Evolutionary conservation across 2,888 invertebrate species (phyloP).

Genomic region (Pachycephus smyrnensis): DNA sequence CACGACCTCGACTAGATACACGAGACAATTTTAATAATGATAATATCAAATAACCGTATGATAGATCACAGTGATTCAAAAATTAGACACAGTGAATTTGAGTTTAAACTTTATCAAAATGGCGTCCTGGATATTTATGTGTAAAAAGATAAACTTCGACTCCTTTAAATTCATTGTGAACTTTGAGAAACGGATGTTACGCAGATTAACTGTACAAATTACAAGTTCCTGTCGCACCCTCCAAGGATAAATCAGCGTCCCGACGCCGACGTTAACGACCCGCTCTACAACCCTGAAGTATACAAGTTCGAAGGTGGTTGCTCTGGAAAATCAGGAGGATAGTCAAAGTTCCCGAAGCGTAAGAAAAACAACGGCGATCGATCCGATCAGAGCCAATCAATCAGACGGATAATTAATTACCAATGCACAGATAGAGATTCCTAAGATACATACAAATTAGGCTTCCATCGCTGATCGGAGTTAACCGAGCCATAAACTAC

Average conservation of each 20-base stretch:
- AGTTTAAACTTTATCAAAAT: not conserved
- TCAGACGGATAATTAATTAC: not conserved
- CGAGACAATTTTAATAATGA: not conserved
- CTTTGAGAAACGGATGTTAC: not conserved
- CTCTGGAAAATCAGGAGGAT: not conserved
- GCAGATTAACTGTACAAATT: conserved; percentile 3
- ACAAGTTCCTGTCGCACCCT: not conserved
- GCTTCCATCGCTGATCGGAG: conserved; percentile 17
- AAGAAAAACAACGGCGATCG: not conserved
- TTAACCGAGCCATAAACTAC: conserved; percentile 43
- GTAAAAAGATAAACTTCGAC: not conserved
- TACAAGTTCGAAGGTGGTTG: not conserved
- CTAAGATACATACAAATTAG: not conserved
- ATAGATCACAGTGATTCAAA: not conserved
- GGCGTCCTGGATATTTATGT: not conserved
- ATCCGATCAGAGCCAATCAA: not conserved
- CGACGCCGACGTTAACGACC: not conserved
- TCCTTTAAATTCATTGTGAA: not conserved
- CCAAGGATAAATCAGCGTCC: not conserved
- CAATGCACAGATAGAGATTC: not conserved
- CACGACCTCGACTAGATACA: not conserved
- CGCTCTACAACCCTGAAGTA: not conserved
- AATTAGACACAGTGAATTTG: not conserved
- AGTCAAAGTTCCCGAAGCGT: not conserved
- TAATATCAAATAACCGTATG: not conserved